Evolutionary conservation across 2,113 vertebrate genomes (phyloP), one percentile per base, ranked within the genome.

Genomic region (Odocoileus hemionus): DNA sequence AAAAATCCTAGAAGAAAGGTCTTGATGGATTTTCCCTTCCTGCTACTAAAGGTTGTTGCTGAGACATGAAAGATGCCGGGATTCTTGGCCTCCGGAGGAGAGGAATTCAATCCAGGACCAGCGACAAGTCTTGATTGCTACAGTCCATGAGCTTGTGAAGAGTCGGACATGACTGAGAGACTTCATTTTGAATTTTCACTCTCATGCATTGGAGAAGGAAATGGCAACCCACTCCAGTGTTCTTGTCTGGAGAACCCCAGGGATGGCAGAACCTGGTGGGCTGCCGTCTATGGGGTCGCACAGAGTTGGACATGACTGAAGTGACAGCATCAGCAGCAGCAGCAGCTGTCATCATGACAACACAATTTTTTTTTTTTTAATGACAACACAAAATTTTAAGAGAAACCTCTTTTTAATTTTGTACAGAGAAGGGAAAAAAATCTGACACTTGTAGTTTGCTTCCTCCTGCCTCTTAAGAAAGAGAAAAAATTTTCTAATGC

Each of bases 161-260:
- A 67, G 64, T 21, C 17, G 0, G 4, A 36, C 33, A 21, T 5
- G 33, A 36, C 33, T 67, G 17, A 67, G 33, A 1, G 1, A 67
- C 33, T 36, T 67, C 4, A 36, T n/a, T 36, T 67, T 19, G 17
- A 21, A 5, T 33, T n/a, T 36, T 36, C 33, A 67, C 33, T 67
- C 17, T 67, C 8, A 36, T 21, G 8, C 33, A 21, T 21, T 67
- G 64, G 8, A 67, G 64, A 67, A 21, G 64, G 4, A 67, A 36
- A 67, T 21, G 33, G 64, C 64, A 36, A 67, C 8, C 17, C 64
- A 67, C 4, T 67, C 17, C 64, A 67, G 4, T 36, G 9, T 67
- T 36, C n/a, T 67, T 67, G n/a, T 8, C 64, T 67, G 64, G 17
- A 67, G 33, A 67, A 67, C 21, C 4, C 8, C 17, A 67, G 4